These are phyloP conservation scores for western clawed frog (Xenopus tropicalis) DNA, from an alignment of 2,113 vertebrate species.

Conservation along the genomic window DNA sequence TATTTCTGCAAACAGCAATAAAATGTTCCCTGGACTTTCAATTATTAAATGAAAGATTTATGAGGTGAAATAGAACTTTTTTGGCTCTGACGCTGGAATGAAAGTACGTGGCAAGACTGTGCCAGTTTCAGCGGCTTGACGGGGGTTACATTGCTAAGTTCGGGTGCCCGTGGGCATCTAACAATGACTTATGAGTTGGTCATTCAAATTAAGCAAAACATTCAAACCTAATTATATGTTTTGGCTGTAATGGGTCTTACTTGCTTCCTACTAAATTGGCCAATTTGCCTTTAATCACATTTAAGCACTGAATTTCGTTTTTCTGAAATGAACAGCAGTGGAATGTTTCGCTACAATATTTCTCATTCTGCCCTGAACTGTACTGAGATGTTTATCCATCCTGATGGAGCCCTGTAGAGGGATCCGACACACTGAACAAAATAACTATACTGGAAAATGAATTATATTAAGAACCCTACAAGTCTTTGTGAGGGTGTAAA, in stretches of 20 bases:
- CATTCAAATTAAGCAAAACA: constrained; percentile 37
- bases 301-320: constrained; percentile 8
- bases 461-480: too few relatives aligned
- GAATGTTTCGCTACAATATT: neutral
- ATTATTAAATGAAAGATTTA: constrained; percentile 29
- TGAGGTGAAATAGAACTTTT: neutral
- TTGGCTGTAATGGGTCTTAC: constrained; percentile 35
- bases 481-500: too few relatives aligned
- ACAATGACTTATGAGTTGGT: constrained; percentile 34
- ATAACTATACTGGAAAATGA: too few relatives aligned
- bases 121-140: neutral
- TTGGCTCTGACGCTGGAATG: neutral
- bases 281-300: constrained; percentile 35
- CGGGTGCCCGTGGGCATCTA: constrained; percentile 7
- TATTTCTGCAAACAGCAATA: constrained; percentile 28
- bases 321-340: constrained; percentile 14
- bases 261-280: constrained; percentile 34
- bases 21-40: neutral
- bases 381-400: neutral
- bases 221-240: constrained; percentile 38
- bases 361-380: neutral
- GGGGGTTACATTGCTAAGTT: neutral
- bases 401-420: too few relatives aligned
- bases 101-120: neutral
- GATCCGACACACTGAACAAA: too few relatives aligned